Percentiles rank a stretch among this genome's conserved stretches.
Evolutionary conservation across 2,888 invertebrate genomes (phyloP).

Genomic region (Hanleya hanleyi): DNA sequence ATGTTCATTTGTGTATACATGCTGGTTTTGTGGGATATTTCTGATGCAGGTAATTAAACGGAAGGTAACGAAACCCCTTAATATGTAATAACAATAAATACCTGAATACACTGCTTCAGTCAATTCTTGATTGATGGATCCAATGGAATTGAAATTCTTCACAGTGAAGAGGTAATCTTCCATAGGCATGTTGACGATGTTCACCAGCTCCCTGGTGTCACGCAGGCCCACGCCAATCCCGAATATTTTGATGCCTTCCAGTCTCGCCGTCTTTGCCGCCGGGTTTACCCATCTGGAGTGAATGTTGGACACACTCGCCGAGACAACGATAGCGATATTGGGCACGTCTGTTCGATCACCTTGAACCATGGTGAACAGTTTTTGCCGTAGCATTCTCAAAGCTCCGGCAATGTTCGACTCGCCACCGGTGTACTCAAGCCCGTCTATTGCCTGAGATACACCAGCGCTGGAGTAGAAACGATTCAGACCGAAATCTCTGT

Average conservation of each 20-base stretch:
- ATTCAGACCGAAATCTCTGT: not conserved
- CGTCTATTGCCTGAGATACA: not conserved
- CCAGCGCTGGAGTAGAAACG: not conserved
- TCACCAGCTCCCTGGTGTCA: slow-evolving; percentile 44
- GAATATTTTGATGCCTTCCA: slow-evolving; percentile 45
- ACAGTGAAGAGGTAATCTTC: slow-evolving; percentile 45
- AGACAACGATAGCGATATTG: not conserved
- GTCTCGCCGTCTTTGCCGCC: slow-evolving; percentile 27
- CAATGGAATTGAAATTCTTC: slow-evolving; percentile 41
- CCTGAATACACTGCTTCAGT: slow-evolving; percentile 49
- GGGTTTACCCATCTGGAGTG: not conserved
- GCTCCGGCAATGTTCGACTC: not conserved
- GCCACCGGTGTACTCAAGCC: not conserved
- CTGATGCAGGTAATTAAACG: no score
- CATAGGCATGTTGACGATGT: not conserved
- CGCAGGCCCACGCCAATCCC: slow-evolving; percentile 51
- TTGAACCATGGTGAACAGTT: not conserved
- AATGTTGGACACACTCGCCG: not conserved
- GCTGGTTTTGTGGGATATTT: no score
- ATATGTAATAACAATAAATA: no score
- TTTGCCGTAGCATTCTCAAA: not conserved
- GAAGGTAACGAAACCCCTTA: no score
- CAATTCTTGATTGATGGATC: slow-evolving; percentile 47
- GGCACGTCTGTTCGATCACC: not conserved
- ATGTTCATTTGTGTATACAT: no score